These are phyloP conservation scores for Phrynocephalus forsythii DNA, from an alignment of 2,797 vertebrate genomes.

Conservation along the genomic window DNA sequence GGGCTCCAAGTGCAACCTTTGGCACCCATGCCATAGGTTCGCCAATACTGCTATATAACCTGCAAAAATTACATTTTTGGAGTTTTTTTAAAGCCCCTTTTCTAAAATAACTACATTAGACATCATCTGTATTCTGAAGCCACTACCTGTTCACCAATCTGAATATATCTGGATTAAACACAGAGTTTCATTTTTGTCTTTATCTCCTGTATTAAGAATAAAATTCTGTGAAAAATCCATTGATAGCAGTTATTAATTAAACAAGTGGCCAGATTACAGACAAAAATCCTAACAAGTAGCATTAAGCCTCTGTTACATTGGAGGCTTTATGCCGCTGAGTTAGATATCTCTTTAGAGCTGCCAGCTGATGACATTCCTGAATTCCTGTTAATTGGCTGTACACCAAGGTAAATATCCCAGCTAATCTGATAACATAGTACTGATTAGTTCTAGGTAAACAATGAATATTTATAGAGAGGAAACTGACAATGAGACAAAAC, in stretches of 20 bases:
- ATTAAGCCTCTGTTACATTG: slow-evolving; percentile 49
- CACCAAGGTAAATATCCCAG: slow-evolving; percentile 64
- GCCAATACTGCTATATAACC: too few relatives aligned
- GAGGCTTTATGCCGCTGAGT: slow-evolving; percentile 53
- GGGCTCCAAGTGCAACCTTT: too few relatives aligned
- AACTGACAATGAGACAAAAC: background rate
- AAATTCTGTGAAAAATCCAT: slow-evolving; percentile 4
- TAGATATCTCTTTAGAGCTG: slow-evolving; percentile 67
- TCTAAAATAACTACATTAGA: too few relatives aligned
- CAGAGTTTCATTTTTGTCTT: background rate
- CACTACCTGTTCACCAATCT: too few relatives aligned
- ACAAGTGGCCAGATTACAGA: slow-evolving; percentile 29
- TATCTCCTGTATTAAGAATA: slow-evolving; percentile 1
- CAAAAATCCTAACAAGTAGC: slow-evolving; percentile 58
- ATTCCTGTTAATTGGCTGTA: slow-evolving; percentile 62
- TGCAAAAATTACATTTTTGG: too few relatives aligned
- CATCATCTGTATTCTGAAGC: too few relatives aligned
- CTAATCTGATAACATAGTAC: slow-evolving; percentile 67
- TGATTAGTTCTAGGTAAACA: slow-evolving; percentile 49
- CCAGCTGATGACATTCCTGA: slow-evolving; percentile 57
- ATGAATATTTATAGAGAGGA: slow-evolving; percentile 64
- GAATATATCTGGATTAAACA: background rate
- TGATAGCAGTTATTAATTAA: slow-evolving; percentile 6
- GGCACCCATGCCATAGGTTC: too few relatives aligned
- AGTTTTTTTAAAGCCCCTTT: too few relatives aligned